A percentile compares a stretch with the other conserved stretches of the same genome.
Evolutionary conservation across 1,140 invertebrate species (phyloP).

Genomic region (Oscheius sp.): DNA sequence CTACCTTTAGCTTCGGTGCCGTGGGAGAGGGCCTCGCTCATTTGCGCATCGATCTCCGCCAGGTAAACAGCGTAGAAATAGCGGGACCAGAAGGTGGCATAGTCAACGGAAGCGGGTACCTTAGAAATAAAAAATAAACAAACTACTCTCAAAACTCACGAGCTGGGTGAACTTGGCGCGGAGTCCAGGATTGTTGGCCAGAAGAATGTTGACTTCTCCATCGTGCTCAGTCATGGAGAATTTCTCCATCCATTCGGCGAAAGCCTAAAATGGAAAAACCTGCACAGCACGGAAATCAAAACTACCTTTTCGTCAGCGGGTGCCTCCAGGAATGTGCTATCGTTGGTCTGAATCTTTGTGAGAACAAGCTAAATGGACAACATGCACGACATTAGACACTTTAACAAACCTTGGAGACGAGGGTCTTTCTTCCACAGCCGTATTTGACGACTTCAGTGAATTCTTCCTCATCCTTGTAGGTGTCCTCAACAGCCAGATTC

Average conservation of each 20-base stretch:
- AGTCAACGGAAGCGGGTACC: no score
- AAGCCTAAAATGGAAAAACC: not conserved
- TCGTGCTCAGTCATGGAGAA: conserved; percentile 21
- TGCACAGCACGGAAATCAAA: not conserved
- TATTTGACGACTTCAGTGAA: conserved; percentile 24
- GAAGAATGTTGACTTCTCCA: conserved; percentile 21
- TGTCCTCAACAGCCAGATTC: conserved; percentile 27
- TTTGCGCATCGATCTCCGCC: conserved; percentile 25
- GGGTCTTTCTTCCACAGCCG: conserved; percentile 6
- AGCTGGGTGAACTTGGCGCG: no score
- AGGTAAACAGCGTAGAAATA: conserved; percentile 30
- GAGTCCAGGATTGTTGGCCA: conserved; percentile 9
- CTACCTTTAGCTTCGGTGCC: conserved; percentile 6
- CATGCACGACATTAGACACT: no score
- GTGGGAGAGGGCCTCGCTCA: conserved; percentile 21
- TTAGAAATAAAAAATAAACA: no score
- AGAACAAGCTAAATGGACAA: not conserved
- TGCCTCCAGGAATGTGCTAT: conserved; percentile 15
- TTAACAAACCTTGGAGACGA: conserved; percentile 7
- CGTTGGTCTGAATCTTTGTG: conserved; percentile 14
- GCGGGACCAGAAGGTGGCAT: conserved; percentile 26
- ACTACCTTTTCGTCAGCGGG: conserved; percentile 11
- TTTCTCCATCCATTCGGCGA: not conserved
- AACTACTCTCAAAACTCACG: no score
- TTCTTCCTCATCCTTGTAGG: conserved; percentile 12